Evolutionary conservation across 2,113 vertebrate species (phyloP), one percentile per base, ranked within the genome.

Genomic region (Gymnarchus niloticus): DNA sequence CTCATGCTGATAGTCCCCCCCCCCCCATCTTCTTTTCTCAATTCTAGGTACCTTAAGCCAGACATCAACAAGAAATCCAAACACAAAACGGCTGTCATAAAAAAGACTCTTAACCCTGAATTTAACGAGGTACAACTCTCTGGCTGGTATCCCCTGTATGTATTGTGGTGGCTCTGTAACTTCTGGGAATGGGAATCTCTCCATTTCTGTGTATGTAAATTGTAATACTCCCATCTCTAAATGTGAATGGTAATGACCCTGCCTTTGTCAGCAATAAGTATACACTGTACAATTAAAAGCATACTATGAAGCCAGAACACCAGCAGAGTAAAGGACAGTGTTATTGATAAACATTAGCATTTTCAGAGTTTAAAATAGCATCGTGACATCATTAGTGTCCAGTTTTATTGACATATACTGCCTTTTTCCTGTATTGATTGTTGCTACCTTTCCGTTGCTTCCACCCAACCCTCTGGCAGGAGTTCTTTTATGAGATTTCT

Each of bases 51-150:
- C 89, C 93, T 97, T 90, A 96, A 96, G 87, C 96, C 96, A 6
- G 96, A 97, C 0, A 91, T 95, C 87, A 95, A 96, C 86, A 97
- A 97, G 90, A 97, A 96, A 90, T 97, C 96, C 57, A 97, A 97
- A 92, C 96, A 97, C 89, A 97, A 97, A 93, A 97, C 96, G 0
- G 92, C 94, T 0, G 96, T 97, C 69, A 96, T 96, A 87, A 97
- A 97, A 93, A 97, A 97, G 92, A 97, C 97, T 0, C 93, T 97
- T 48, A 97, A 97, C 89, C 97, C 97, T 0, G 96, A 97, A 90
- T 97, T 96, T 91, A 97, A 97, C 73, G 96, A 97, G 96, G 96
- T 97, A 92, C 85, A 28, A 0, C n/a, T 0, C 19, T 61, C 17
- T 54, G 10, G 28, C 56, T 84, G 28, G 19, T 73, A 73, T 73